Evolutionary conservation across 2,888 invertebrate genomes (phyloP), one percentile per base, ranked within the genome.

Genomic region (Parochlus steinenii): DNA sequence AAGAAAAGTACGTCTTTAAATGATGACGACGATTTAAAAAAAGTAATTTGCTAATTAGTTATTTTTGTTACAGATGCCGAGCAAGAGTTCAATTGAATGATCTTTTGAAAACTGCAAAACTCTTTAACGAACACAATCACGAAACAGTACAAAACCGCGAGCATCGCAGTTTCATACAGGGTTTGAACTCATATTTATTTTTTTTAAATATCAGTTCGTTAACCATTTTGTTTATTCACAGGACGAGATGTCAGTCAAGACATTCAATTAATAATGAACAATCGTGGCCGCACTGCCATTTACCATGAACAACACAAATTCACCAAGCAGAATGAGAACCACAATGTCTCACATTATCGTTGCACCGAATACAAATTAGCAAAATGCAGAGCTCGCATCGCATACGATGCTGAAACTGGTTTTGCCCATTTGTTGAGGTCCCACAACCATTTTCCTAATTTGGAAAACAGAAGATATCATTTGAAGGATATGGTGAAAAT

Each of bases 51-150:
- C 16, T 29, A 8, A 8, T 29, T 7, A 16, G 4, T 4, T 18
- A 19, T 28, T 34, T 22, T 22, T 20, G 4, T 17, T 27, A 10
- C 14, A 36, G 36, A 23, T 36, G 36, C 18, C 29, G 6, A 4
- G 17, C 36, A 12, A 6, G 36, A 24, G 18, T 36, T 3, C 29
- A 28, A 15, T 3, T 36, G 3, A 19, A 23, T 19, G 28, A 12
- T 7, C 22, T 14, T 10, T 2, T 30, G 11, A 11, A 30, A 18
- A 12, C 15, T 15, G 22, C 22, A 7, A 18, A 14, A 12, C 16
- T 30, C 6, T 29, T 14, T 31, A 4, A 6, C 2, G 11, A 17
- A 5, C 36, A 36, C 10, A 36, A 30, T 22, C 36, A 36, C 15
- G 6, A 15, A 12, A 15, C 23, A 5, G 10, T 22, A 8, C 14